phyloP scores from a whole-genome alignment of 2,888 invertebrate genomes.

The Polydrusus pterygomalis region DNA sequence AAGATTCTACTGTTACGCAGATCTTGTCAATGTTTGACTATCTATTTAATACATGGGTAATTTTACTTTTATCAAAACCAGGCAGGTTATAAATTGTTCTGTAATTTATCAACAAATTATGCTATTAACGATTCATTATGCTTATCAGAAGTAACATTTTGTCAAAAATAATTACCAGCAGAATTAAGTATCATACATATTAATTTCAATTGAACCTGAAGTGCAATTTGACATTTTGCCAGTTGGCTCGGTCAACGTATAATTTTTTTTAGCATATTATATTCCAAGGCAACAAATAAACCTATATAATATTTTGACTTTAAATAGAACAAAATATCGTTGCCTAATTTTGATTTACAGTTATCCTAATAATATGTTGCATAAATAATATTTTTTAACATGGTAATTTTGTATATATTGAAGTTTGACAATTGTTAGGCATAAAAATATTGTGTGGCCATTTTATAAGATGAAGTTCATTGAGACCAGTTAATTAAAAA shows the following conservation, averaged over 20 bases:
- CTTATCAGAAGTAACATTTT: slow-evolving; percentile 21
- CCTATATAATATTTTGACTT: background rate
- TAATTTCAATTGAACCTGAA: slow-evolving; percentile 34
- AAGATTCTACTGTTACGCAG: slow-evolving; percentile 47
- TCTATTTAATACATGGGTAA: slow-evolving; percentile 21
- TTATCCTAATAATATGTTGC: slow-evolving; percentile 6
- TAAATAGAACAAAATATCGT: slow-evolving; percentile 8
- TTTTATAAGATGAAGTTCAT: slow-evolving; percentile 1
- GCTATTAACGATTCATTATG: slow-evolving; percentile 4
- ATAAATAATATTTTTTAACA: slow-evolving; percentile 42
- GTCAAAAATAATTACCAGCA: slow-evolving; percentile 28
- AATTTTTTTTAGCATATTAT: background rate
- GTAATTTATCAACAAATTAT: background rate
- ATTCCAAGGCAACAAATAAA: background rate
- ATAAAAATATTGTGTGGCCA: background rate
- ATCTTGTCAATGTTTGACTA: slow-evolving; percentile 41
- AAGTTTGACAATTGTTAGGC: background rate
- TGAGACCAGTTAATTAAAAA: slow-evolving; percentile 28
- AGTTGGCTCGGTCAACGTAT: slow-evolving; percentile 25
- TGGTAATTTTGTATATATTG: background rate
- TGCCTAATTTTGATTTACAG: slow-evolving; percentile 52
- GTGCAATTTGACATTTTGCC: slow-evolving; percentile 33
- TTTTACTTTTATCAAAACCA: slow-evolving; percentile 41
- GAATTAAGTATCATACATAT: slow-evolving; percentile 12
- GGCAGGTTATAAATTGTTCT: slow-evolving; percentile 36